Conservation (phyloP, 2,888 invertebrate genomes). For the Microctonus brassicae region DNA sequence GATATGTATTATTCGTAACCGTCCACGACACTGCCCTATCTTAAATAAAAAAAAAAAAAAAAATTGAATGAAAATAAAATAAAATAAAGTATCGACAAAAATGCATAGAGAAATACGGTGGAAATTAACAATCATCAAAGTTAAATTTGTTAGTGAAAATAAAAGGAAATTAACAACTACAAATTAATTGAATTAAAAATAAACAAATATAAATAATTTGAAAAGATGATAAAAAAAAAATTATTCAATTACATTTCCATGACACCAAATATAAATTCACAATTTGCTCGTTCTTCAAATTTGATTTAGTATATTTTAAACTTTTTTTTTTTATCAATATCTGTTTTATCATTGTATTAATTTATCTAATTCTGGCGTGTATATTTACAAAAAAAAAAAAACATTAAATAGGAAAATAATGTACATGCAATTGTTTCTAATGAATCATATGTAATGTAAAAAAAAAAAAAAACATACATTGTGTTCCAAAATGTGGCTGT, state of each 20-base stretch:
- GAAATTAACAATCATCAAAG: no score
- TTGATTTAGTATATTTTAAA: background rate
- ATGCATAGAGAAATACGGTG: no score
- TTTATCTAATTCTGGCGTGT: background rate
- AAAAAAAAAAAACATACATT: background rate
- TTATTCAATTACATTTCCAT: background rate
- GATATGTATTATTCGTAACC: constrained; percentile 64
- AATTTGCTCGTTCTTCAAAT: background rate
- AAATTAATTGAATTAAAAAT: constrained; percentile 3
- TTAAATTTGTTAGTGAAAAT: background rate
- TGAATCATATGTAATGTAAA: background rate
- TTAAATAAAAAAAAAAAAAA: constrained; percentile 53
- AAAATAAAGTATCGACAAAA: background rate
- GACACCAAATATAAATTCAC: background rate
- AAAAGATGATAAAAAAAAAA: constrained; percentile 25
- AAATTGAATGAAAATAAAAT: constrained; percentile 21
- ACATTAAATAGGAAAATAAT: background rate
- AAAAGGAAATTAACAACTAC: constrained; percentile 11
- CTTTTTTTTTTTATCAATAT: background rate
- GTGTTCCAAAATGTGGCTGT: constrained; percentile 11
- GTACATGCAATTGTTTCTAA: background rate
- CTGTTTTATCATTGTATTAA: background rate
- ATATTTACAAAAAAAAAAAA: background rate
- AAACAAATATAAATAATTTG: constrained; percentile 17
- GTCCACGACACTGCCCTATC: constrained; percentile 68